phyloP scores from a whole-genome alignment of 2,888 invertebrate genomes.

The Linnaemya vulpina region DNA sequence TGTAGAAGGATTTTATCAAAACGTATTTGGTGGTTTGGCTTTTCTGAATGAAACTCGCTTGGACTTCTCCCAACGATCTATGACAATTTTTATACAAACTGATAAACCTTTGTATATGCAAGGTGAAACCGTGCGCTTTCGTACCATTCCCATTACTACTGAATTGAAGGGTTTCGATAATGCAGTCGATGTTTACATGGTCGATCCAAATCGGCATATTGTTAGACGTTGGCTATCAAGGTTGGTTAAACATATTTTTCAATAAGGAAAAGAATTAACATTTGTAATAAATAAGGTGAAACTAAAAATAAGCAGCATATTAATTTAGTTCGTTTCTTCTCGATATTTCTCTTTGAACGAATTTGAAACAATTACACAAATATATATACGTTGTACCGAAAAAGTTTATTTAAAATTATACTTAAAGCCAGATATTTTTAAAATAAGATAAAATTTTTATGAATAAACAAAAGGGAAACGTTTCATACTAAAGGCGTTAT shows the following conservation, averaged over 20 bases:
- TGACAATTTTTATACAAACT: constrained; percentile 97
- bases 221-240: constrained; percentile 96
- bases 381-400: no score
- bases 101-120: constrained; percentile 98
- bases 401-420: no score
- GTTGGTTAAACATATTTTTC: constrained; percentile 64
- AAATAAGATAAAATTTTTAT: no score
- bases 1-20: constrained; percentile 89
- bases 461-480: no score
- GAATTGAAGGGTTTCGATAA: constrained; percentile 95
- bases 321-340: no score
- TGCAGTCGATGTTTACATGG: constrained; percentile 95
- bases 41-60: constrained; percentile 94
- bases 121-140: constrained; percentile 93
- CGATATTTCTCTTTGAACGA: no score
- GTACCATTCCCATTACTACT: constrained; percentile 96
- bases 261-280: neutral
- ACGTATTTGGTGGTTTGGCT: constrained; percentile 91
- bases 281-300: neutral
- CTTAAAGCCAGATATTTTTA: no score
- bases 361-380: no score
- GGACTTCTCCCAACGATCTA: constrained; percentile 93
- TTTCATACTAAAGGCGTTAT: no score
- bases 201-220: constrained; percentile 94
- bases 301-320: neutral